These are phyloP conservation scores for Pangasius larnaudii DNA, from an alignment of 2,797 vertebrate genomes.

Conservation along the genomic window DNA sequence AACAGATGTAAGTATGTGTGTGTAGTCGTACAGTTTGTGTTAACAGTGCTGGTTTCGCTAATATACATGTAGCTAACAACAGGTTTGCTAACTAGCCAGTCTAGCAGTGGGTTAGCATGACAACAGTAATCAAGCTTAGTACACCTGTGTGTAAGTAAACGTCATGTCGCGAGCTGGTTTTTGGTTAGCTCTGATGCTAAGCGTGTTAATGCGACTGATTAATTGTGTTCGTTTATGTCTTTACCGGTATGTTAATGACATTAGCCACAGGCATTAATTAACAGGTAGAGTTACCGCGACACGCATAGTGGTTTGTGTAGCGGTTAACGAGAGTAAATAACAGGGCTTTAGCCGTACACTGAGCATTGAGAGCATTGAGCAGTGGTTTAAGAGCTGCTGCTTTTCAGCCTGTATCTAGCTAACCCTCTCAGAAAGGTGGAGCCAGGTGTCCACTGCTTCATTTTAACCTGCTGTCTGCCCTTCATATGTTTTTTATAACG, in stretches of 20 bases:
- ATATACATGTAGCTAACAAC: conserved; percentile 1
- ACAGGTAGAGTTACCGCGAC: background rate
- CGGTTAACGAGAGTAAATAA: background rate
- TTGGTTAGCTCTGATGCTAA: background rate
- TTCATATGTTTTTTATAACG: background rate
- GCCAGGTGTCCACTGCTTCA: background rate
- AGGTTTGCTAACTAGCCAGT: conserved; percentile 22
- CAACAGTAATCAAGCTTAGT: background rate
- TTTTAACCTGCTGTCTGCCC: background rate
- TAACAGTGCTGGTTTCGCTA: background rate
- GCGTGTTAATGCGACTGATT: background rate
- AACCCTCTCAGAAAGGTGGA: background rate
- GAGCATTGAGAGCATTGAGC: background rate
- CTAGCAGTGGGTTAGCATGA: conserved; percentile 9
- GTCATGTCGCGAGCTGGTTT: background rate
- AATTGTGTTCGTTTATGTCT: background rate
- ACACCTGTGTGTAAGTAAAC: background rate
- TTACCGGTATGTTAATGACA: background rate
- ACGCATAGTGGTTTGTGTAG: background rate
- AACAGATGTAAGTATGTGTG: conserved; percentile 47
- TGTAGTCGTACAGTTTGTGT: background rate
- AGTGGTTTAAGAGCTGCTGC: background rate
- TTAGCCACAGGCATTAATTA: background rate
- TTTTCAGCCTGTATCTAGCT: background rate
- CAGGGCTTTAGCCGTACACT: background rate